Base-by-base conservation (phyloP, 2,797 vertebrate species). In the Sylvilagus floridanus region DNA sequence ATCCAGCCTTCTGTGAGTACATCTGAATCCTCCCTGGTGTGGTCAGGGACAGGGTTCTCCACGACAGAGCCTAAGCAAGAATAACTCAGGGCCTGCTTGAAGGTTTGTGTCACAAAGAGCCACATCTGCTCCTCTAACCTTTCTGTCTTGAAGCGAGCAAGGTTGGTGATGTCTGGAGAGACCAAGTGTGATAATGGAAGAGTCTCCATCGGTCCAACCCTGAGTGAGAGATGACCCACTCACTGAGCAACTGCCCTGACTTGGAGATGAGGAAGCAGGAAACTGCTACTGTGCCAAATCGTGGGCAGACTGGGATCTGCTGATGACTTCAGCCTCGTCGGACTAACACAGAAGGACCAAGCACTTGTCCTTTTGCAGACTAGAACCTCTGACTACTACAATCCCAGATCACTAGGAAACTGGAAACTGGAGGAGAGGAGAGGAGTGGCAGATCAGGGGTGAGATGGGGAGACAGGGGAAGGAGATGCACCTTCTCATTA, bases 291-390 rank as follows among this genome's bases (percentile, higher is more conserved):
- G 28, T 42, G 11, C 4, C 14, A 52, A n/a, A 5, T 4, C 12
- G 2, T 8, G 16, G 4, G 42, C 11, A 16, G 10, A 3, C 12
- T 1, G 3, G 26, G 10, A 1, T 71, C 37, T n/a, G 26, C 7
- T 11, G 13, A 42, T 13, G 68, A 28, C n/a, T 73, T 72, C 50
- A 50, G 14, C 35, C 8, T 30, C 2, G 2, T 26, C 42, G 7
- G 35, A 21, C 30, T 65, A 8, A n/a, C 37, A 73, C 37, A 14
- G 52, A 47, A 47, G 42, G 21, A 9, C 4, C 17, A 66, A 6
- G 7, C 32, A 12, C 66, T 5, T 2, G 11, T 12, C 47, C 6
- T 81, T 86, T 42, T 52, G n/a, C 1, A 72, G n/a, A 4, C 13
- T 79, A 30, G 30, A 76, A 28, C 32, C 26, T n/a, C 8, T 17